Conservation (phyloP, 2,888 invertebrate species). For the Protonemura montana region DNA sequence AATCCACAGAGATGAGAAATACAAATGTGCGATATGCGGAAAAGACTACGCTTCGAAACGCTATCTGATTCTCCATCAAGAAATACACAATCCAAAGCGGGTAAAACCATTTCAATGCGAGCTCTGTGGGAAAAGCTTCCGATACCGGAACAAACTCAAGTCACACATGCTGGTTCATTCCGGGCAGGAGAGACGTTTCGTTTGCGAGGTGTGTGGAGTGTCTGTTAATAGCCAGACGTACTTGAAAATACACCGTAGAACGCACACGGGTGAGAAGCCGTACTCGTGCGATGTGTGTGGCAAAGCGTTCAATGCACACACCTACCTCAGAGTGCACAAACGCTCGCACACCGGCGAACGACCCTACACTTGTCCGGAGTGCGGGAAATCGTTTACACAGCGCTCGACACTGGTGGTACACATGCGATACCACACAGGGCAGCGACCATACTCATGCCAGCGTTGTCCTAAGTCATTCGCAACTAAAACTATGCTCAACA, state of each 20-base stretch:
- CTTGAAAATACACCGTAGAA: slow-evolving; percentile 53
- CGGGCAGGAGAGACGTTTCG: slow-evolving; percentile 52
- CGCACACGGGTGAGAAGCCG: slow-evolving; percentile 61
- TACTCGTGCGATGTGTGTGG: slow-evolving; percentile 66
- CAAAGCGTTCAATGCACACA: slow-evolving; percentile 67
- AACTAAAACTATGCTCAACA: slow-evolving; percentile 43
- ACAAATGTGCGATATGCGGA: slow-evolving; percentile 45
- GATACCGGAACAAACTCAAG: slow-evolving; percentile 54
- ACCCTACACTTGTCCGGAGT: slow-evolving; percentile 47
- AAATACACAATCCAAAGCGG: slow-evolving; percentile 43
- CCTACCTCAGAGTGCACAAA: slow-evolving; percentile 64
- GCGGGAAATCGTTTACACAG: slow-evolving; percentile 49
- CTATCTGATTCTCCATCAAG: slow-evolving; percentile 45
- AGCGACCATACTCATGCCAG: slow-evolving; percentile 41
- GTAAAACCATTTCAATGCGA: slow-evolving; percentile 57
- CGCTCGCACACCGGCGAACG: slow-evolving; percentile 61
- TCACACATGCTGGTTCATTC: slow-evolving; percentile 61
- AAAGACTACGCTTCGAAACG: slow-evolving; percentile 44
- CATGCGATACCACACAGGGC: slow-evolving; percentile 45
- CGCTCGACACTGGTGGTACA: slow-evolving; percentile 44
- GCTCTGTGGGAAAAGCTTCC: slow-evolving; percentile 56
- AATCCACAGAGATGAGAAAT: slow-evolving; percentile 43
- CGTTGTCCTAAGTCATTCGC: slow-evolving; percentile 43
- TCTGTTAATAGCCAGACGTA: slow-evolving; percentile 53
- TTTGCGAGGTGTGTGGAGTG: slow-evolving; percentile 53